Base-by-base conservation (phyloP, 1,140 invertebrate genomes). In the Elysia chlorotica region DNA sequence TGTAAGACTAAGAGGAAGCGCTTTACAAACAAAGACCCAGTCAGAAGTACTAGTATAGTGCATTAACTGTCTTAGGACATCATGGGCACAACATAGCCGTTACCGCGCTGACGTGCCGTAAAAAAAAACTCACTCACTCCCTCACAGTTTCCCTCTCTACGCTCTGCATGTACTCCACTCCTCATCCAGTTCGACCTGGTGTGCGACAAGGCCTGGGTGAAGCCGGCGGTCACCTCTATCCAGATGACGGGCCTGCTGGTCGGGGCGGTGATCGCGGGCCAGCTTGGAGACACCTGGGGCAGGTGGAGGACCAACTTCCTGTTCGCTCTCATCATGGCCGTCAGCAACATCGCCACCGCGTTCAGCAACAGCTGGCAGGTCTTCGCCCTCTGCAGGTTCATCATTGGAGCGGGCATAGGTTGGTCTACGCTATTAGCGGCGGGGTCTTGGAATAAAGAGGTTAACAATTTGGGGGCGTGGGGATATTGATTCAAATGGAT, bases 81-180 rank as follows among this genome's bases (percentile, higher is more conserved):
- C n/a, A n/a, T n/a, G n/a, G n/a, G n/a, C n/a, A n/a, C n/a, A n/a
- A n/a, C n/a, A n/a, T n/a, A n/a, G n/a, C n/a, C n/a, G n/a, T n/a
- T n/a, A n/a, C n/a, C n/a, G n/a, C n/a, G n/a, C n/a, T n/a, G n/a
- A n/a, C n/a, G n/a, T n/a, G n/a, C n/a, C n/a, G n/a, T n/a, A n/a
- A n/a, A n/a, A n/a, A n/a, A n/a, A n/a, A n/a, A n/a, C 3, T 30
- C 31, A 10, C 28, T 65, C 31, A 10, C 28, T 65, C 17, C 6
- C 62, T 65, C 62, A 14, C 31, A 30, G 25, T 65, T 33, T 65
- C 62, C 21, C 62, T 65, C 62, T 65, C 62, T 65, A n/a, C n/a
- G n/a, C n/a, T n/a, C n/a, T n/a, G n/a, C n/a, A n/a, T n/a, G n/a
- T n/a, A n/a, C n/a, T n/a, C n/a, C 62, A 30, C 65, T 67, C 65